Evolutionary conservation across 2,888 invertebrate genomes (phyloP), one percentile per base, ranked within the genome.

Genomic region (Tetrapedia diversipes): DNA sequence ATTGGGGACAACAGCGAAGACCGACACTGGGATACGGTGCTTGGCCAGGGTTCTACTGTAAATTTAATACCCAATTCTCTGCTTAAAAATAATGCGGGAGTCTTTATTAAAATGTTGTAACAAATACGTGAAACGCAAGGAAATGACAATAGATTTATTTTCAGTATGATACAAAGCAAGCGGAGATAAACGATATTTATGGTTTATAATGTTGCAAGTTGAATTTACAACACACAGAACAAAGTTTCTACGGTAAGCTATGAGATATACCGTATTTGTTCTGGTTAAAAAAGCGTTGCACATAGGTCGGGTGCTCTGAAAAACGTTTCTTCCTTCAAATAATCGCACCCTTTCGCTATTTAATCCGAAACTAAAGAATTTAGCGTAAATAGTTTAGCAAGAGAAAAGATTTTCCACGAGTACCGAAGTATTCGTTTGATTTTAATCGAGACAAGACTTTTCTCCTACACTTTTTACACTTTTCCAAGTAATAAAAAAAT

Each of bases 401-500:
- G 16, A 29, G n/a, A 43, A 60, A 22, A 19, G 22, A n/a, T 45
- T 32, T 53, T 4, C 4, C 10, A 8, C 14, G 16, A 8, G 34
- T 6, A 22, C n/a, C n/a, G 10, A 7, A 1, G 34, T 22, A 41
- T 24, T 51, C 34, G 32, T 68, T 22, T 32, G 14, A 39, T 64
- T 43, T 39, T 32, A 19, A 37, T 60, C 37, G 60, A 47, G 11
- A 41, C 39, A n/a, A 63, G 8, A 11, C 39, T 37, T 64, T 49
- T 32, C 64, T 22, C 22, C 10, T 24, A 6, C 39, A 49, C 64
- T 68, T 64, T 32, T 43, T 34, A n/a, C 6, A 19, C 32, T 10
- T 10, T 11, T n/a, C 7, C 29, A 24, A 22, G 63, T 16, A 61
- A 61, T 49, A 45, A 60, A 49, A 63, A 64, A 51, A 68, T 68